These are phyloP conservation scores for Stylophora pistillata DNA, from an alignment of 64 coral and sea anemone species.

Conservation along the genomic window DNA sequence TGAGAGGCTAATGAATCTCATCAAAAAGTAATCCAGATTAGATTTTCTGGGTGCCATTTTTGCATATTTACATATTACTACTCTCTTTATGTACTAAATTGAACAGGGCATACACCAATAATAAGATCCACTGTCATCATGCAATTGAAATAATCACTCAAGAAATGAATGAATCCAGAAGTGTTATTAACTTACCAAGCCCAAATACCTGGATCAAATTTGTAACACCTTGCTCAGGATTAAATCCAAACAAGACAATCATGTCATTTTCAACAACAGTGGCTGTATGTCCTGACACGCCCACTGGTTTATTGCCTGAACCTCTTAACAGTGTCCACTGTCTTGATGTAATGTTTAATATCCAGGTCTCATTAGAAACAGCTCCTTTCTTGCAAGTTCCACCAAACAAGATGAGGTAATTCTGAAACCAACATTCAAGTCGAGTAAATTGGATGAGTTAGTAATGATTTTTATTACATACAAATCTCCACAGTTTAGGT, in stretches of 20 bases:
- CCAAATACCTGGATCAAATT: conserved; percentile 7
- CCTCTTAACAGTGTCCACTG: background rate
- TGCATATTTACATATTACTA: too few species aligned
- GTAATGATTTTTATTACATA: too few species aligned
- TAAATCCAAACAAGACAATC: conserved; percentile 35
- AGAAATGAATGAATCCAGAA: background rate
- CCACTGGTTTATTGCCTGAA: background rate
- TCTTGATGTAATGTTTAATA: background rate
- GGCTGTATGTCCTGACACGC: conserved; percentile 20
- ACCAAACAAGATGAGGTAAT: conserved; percentile 22
- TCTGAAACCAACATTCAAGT: background rate
- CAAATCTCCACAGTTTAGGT: too few species aligned
- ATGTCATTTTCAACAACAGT: conserved; percentile 38
- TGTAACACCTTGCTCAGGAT: background rate
- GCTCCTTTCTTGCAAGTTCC: conserved; percentile 1
- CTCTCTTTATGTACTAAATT: too few species aligned
- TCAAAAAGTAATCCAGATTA: too few species aligned
- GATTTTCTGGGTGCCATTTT: too few species aligned
- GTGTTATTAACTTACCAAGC: background rate
- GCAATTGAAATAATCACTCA: too few species aligned
- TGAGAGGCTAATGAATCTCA: too few species aligned
- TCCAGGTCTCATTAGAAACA: conserved; percentile 22
- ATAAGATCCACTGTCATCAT: too few species aligned
- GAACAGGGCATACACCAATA: too few species aligned
- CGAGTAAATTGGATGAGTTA: too few species aligned